phyloP scores from a whole-genome alignment of 2,888 invertebrate genomes.

The Cataglyphis altisquamis region DNA sequence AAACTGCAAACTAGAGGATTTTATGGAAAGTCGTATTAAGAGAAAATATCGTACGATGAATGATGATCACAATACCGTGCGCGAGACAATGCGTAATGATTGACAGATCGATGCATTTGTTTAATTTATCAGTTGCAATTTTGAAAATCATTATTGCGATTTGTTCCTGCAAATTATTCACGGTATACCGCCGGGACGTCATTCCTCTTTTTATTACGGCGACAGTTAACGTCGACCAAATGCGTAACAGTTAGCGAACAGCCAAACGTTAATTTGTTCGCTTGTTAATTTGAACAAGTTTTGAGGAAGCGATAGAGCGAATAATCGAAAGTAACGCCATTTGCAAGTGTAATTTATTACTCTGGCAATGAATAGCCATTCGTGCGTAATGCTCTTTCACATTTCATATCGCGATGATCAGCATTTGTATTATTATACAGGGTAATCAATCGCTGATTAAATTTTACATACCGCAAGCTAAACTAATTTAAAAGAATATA shows the following conservation, averaged over 20 bases:
- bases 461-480: constrained; percentile 24
- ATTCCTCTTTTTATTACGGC: constrained; percentile 25
- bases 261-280: constrained; percentile 43
- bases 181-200: constrained; percentile 14
- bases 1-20: constrained; percentile 46
- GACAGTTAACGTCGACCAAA: constrained; percentile 19
- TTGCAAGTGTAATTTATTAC: constrained; percentile 55
- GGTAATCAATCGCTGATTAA: constrained; percentile 41
- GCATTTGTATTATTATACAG: constrained; percentile 20
- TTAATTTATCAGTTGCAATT: constrained; percentile 60
- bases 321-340: constrained; percentile 54
- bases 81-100: constrained; percentile 46
- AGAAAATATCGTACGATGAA: constrained; percentile 42
- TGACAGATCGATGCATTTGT: constrained; percentile 42
- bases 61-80: constrained; percentile 55
- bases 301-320: constrained; percentile 49
- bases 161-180: constrained; percentile 35
- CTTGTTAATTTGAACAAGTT: constrained; percentile 50
- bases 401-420: constrained; percentile 39
- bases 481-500: constrained; percentile 42
- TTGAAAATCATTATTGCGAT: constrained; percentile 55
- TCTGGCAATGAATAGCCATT: constrained; percentile 39
- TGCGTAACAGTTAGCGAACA: constrained; percentile 6
- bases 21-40: constrained; percentile 59
- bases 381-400: constrained; percentile 49